Percentiles rank a stretch among this genome's conserved stretches.
Conservation (phyloP, 1,140 invertebrate genomes). For the Babylonia areolata region DNA sequence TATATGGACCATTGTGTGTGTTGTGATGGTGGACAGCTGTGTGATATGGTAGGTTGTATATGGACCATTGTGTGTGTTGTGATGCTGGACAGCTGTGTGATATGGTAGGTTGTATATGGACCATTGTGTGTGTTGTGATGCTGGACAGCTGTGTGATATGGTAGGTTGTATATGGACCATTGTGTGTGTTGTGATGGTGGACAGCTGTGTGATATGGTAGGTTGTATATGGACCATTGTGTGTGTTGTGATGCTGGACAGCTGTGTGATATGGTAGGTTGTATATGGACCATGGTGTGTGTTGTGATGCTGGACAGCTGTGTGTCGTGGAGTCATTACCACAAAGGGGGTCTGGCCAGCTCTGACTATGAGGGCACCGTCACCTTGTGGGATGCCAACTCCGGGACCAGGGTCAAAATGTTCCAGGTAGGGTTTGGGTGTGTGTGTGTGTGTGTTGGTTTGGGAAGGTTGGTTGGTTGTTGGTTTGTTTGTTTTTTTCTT, state of each 20-base stretch:
- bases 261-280: not conserved
- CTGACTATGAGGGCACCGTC: slow-evolving; percentile 96
- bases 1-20: not conserved
- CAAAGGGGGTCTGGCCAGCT: slow-evolving; percentile 92
- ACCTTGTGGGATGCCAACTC: slow-evolving; percentile 94
- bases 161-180: not conserved
- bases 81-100: not conserved
- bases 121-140: not conserved
- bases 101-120: too few species aligned
- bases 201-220: not conserved
- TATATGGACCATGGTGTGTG: not conserved
- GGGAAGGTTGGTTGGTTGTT: too few species aligned
- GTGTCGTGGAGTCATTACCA: slow-evolving; percentile 96
- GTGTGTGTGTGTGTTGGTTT: not conserved
- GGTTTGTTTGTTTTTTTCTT: not conserved
- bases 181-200: not conserved
- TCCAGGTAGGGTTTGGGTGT: slow-evolving; percentile 69
- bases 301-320: slow-evolving; percentile 81
- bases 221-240: not conserved
- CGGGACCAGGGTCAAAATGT: slow-evolving; percentile 81
- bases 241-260: not conserved
- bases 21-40: not conserved
- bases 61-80: not conserved
- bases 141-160: not conserved
- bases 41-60: too few species aligned